A percentile compares a stretch with the other conserved stretches of the same genome.
Evolutionary conservation across 2,888 invertebrate species (phyloP).

Genomic region (Caenorhabditis sp.): DNA sequence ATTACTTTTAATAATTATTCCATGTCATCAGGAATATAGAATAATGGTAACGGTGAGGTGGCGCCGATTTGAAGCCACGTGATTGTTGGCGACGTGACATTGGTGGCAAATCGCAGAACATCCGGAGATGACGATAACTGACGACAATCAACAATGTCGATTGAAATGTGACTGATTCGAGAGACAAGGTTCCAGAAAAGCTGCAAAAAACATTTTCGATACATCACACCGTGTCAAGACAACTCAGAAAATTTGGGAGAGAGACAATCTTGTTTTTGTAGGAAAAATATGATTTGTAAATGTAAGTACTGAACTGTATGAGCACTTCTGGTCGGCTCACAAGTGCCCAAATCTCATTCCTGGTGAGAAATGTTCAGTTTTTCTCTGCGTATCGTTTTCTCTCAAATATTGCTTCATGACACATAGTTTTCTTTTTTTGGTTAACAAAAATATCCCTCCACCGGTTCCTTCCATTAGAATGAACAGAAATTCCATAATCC

Average conservation of each 20-base stretch:
- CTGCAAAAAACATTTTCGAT: slow-evolving; percentile 24
- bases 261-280: too few species aligned
- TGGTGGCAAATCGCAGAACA: slow-evolving; percentile 14
- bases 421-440: too few species aligned
- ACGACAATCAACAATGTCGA: slow-evolving; percentile 41
- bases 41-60: slow-evolving; percentile 36
- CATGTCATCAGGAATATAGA: slow-evolving; percentile 41
- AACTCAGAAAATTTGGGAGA: neutral
- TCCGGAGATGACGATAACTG: slow-evolving; percentile 26
- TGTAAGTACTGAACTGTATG: too few species aligned
- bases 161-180: slow-evolving; percentile 33
- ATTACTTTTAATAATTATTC: slow-evolving; percentile 18
- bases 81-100: slow-evolving; percentile 13
- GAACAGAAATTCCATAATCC: too few species aligned
- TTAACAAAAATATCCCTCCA: too few species aligned
- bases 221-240: neutral
- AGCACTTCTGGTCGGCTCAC: too few species aligned
- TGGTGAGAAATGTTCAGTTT: too few species aligned
- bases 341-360: too few species aligned
- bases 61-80: slow-evolving; percentile 42
- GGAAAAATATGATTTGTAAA: too few species aligned
- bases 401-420: too few species aligned
- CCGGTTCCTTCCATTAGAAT: too few species aligned
- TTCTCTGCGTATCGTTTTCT: too few species aligned
- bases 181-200: slow-evolving; percentile 41